Evolutionary conservation across 2,888 invertebrate species (phyloP).

Genomic region (Mermis nigrescens): DNA sequence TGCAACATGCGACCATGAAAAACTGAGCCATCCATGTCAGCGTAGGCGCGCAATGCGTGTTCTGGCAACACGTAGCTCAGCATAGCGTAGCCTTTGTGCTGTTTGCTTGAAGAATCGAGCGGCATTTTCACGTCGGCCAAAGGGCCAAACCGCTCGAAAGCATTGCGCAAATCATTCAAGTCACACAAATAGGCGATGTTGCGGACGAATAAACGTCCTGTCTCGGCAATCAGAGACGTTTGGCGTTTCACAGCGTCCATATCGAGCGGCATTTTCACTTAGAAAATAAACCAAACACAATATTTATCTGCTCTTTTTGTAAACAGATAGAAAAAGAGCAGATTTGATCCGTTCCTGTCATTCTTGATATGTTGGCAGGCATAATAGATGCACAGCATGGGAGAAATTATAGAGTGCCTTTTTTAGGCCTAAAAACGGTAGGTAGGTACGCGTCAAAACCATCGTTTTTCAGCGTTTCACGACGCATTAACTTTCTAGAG

Average conservation of each 20-base stretch:
- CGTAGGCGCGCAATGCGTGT: slow-evolving; percentile 70
- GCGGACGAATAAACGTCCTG: slow-evolving; percentile 73
- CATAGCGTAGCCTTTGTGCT: slow-evolving; percentile 75
- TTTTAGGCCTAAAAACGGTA: too few species aligned
- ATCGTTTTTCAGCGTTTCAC: too few species aligned
- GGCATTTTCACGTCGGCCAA: slow-evolving; percentile 70
- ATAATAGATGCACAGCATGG: too few species aligned
- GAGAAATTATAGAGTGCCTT: too few species aligned
- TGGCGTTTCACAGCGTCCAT: slow-evolving; percentile 12
- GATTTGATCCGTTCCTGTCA: not conserved
- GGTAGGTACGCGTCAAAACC: too few species aligned
- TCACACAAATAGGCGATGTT: slow-evolving; percentile 69
- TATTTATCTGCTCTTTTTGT: too few species aligned
- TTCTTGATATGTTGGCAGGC: too few species aligned
- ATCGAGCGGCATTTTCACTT: not conserved
- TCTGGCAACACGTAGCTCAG: slow-evolving; percentile 83
- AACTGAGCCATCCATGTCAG: slow-evolving; percentile 66
- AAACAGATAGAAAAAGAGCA: too few species aligned
- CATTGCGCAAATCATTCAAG: slow-evolving; percentile 58
- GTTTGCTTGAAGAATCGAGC: slow-evolving; percentile 57
- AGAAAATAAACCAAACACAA: too few species aligned
- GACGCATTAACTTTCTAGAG: too few species aligned
- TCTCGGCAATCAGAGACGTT: slow-evolving; percentile 35
- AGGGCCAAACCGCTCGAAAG: slow-evolving; percentile 57
- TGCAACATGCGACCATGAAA: slow-evolving; percentile 54